Evolutionary conservation across 1,140 invertebrate genomes (phyloP).

Genomic region (Contarinia nasturtii): DNA sequence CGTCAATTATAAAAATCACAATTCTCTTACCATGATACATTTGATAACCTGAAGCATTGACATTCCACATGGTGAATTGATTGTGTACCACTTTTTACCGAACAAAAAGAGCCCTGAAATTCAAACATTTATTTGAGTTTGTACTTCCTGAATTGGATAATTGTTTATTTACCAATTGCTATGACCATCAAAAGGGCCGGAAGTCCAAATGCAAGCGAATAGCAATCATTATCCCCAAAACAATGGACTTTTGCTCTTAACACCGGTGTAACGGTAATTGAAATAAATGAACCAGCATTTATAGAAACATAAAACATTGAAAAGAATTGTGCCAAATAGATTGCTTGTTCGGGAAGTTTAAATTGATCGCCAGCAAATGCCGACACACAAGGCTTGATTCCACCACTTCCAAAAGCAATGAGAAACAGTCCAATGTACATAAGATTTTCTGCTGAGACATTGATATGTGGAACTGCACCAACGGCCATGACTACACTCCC

Average conservation of each 20-base stretch:
- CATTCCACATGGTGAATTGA: slow-evolving; percentile 58
- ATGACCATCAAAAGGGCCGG: slow-evolving; percentile 51
- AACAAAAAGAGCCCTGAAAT: slow-evolving; percentile 40
- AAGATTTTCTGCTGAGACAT: slow-evolving; percentile 12
- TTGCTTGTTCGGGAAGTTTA: slow-evolving; percentile 32
- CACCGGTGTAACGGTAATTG: slow-evolving; percentile 56
- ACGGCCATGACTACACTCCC: slow-evolving; percentile 46
- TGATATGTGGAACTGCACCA: slow-evolving; percentile 25
- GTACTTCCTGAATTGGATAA: not conserved
- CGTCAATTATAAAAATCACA: not conserved
- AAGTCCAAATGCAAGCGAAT: slow-evolving; percentile 59
- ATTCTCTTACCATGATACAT: slow-evolving; percentile 39
- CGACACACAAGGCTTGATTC: slow-evolving; percentile 70
- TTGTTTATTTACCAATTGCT: slow-evolving; percentile 37
- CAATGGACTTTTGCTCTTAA: slow-evolving; percentile 47
- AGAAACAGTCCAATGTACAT: slow-evolving; percentile 34
- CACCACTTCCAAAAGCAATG: slow-evolving; percentile 52
- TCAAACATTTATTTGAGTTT: not conserved
- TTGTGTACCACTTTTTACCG: slow-evolving; percentile 56
- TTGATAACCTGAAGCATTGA: slow-evolving; percentile 48
- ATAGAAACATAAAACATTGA: slow-evolving; percentile 69
- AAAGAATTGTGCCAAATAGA: slow-evolving; percentile 47
- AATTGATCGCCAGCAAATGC: slow-evolving; percentile 78
- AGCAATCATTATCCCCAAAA: slow-evolving; percentile 47
- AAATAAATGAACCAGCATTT: slow-evolving; percentile 59